Percentiles rank a stretch among this genome's conserved stretches.
These are phyloP conservation scores for Rhinogobius similis DNA, from an alignment of 2,113 vertebrate genomes.

Conservation along the genomic window DNA sequence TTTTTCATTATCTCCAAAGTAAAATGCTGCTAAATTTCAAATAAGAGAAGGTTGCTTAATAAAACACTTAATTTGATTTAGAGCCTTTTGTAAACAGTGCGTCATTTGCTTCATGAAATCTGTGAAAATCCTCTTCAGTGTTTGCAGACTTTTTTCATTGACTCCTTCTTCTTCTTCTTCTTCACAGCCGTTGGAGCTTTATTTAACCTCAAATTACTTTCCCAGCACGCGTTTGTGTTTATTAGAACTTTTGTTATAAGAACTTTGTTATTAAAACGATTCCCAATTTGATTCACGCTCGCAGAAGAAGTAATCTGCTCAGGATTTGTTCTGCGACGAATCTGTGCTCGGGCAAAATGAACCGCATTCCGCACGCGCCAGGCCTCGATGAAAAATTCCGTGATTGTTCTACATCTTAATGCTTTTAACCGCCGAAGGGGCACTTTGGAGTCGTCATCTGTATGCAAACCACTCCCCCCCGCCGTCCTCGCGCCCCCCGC, in stretches of 20 bases:
- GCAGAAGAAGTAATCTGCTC: too few relatives aligned
- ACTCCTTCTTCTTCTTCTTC: too few relatives aligned
- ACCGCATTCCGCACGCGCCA: not conserved
- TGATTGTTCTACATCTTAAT: not conserved
- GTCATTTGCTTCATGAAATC: not conserved
- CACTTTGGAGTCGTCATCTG: not conserved
- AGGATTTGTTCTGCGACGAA: not conserved
- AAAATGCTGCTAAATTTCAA: not conserved
- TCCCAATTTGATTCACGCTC: not conserved
- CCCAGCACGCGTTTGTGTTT: not conserved
- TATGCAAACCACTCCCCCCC: conserved; percentile 23
- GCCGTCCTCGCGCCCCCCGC: not conserved
- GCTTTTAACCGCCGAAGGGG: not conserved
- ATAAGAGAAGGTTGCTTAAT: not conserved
- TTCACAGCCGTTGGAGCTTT: not conserved
- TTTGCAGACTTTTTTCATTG: not conserved
- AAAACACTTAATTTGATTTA: not conserved
- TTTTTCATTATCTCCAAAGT: too few relatives aligned
- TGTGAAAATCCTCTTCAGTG: not conserved
- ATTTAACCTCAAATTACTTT: not conserved
- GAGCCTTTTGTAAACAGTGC: not conserved
- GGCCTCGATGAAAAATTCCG: too few relatives aligned
- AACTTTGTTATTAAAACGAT: not conserved
- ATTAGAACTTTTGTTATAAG: not conserved
- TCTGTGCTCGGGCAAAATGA: not conserved